Percentiles rank a stretch among this genome's conserved stretches.
phyloP scores from a whole-genome alignment of 2,797 vertebrate species.

The Tympanoctomys barrerae region DNA sequence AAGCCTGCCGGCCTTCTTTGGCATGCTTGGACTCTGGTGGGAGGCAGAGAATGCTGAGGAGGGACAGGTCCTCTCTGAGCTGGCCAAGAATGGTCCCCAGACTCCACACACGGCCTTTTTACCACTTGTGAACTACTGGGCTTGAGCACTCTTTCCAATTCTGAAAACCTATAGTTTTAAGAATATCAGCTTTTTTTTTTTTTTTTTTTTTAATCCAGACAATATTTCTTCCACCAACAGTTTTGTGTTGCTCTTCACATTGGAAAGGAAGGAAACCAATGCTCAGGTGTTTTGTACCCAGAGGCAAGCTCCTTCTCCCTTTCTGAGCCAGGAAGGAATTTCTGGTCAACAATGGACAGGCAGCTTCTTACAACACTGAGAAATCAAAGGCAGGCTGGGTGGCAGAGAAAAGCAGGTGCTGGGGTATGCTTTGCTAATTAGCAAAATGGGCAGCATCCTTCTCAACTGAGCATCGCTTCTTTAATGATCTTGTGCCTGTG shows the following conservation, averaged over 20 bases:
- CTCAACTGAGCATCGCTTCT: slow-evolving; percentile 17
- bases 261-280: slow-evolving; percentile 2
- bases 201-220: background rate
- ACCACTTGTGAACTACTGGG: background rate
- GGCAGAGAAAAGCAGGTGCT: slow-evolving; percentile 4
- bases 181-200: background rate
- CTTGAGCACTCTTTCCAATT: background rate
- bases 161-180: background rate
- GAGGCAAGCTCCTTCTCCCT: background rate
- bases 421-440: slow-evolving; percentile 46
- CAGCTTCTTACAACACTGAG: slow-evolving; percentile 13
- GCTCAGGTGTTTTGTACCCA: background rate
- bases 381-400: slow-evolving; percentile 45
- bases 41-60: background rate
- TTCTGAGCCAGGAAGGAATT: background rate
- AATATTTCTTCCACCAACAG: background rate
- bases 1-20: background rate
- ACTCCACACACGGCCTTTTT: background rate
- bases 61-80: background rate
- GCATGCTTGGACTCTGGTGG: background rate
- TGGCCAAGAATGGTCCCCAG: background rate
- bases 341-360: background rate
- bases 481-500: slow-evolving; percentile 22
- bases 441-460: slow-evolving; percentile 13
- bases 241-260: background rate